Evolutionary conservation across 1,140 invertebrate species (phyloP).

Genomic region (Grapholita molesta): DNA sequence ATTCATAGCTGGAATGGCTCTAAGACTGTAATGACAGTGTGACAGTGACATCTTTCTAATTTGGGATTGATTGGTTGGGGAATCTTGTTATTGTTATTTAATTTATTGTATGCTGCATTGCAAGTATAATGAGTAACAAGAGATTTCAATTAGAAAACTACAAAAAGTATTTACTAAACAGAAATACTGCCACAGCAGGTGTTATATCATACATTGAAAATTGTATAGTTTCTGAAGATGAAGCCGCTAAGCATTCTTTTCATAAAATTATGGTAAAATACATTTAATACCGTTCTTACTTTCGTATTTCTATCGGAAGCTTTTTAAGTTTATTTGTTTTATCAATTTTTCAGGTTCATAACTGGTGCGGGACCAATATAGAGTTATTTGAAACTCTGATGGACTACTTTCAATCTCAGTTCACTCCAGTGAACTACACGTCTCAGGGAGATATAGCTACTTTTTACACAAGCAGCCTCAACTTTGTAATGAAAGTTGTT

Average conservation of each 20-base stretch:
- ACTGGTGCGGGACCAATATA: constrained; percentile 42
- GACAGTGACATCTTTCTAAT: neutral
- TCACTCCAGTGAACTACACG: constrained; percentile 49
- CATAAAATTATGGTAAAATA: constrained; percentile 62
- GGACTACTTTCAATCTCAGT: constrained; percentile 41
- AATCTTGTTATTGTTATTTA: neutral
- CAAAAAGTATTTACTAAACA: constrained; percentile 51
- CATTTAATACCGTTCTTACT: neutral
- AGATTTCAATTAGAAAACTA: constrained; percentile 36
- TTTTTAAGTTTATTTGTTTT: neutral
- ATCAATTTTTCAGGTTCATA: constrained; percentile 48
- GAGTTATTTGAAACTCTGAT: constrained; percentile 46
- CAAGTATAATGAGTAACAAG: constrained; percentile 23
- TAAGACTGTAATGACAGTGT: no score
- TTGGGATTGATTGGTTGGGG: neutral
- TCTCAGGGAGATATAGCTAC: constrained; percentile 38
- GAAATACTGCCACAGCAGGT: constrained; percentile 30
- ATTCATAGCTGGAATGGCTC: no score
- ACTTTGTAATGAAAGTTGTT: constrained; percentile 48
- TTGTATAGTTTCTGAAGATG: constrained; percentile 43
- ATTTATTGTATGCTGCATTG: no score
- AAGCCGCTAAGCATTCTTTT: constrained; percentile 46
- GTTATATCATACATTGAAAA: constrained; percentile 46
- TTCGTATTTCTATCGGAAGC: neutral
- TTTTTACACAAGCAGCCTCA: constrained; percentile 58